A percentile compares a stretch with the other conserved stretches of the same genome.
These are phyloP conservation scores for Lithobates sylvaticus DNA, from an alignment of 2,797 vertebrate species.

Conservation along the genomic window DNA sequence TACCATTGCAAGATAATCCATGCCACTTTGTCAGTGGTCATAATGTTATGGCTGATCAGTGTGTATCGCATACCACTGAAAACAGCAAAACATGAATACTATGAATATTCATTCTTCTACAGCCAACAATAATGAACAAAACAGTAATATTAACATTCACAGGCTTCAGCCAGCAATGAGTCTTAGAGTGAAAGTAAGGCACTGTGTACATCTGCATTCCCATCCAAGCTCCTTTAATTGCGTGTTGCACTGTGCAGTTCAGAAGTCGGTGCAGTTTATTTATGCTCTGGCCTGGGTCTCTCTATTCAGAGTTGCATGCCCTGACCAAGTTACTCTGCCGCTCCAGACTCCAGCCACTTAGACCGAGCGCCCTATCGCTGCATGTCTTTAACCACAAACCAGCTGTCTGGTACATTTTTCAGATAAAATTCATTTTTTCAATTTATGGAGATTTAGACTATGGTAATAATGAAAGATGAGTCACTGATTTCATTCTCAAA, in stretches of 20 bases:
- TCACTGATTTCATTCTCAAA: neutral
- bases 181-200: neutral
- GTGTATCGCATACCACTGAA: too few species aligned
- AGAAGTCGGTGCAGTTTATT: too few species aligned
- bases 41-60: too few species aligned
- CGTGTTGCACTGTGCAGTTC: neutral
- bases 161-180: neutral
- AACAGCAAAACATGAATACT: too few species aligned
- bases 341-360: neutral
- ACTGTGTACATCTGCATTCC: neutral
- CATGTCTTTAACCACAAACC: neutral
- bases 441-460: neutral
- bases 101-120: too few species aligned
- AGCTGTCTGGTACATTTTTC: neutral
- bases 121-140: neutral
- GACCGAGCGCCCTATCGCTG: neutral
- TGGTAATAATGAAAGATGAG: conserved; percentile 11
- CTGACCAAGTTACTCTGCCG: neutral
- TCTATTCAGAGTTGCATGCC: neutral
- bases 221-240: neutral
- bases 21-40: too few species aligned
- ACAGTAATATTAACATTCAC: neutral
- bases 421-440: conserved; percentile 28
- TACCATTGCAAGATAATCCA: too few species aligned
- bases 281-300: neutral